These are phyloP conservation scores for Rapana venosa DNA, from an alignment of 2,888 invertebrate genomes.

Conservation along the genomic window DNA sequence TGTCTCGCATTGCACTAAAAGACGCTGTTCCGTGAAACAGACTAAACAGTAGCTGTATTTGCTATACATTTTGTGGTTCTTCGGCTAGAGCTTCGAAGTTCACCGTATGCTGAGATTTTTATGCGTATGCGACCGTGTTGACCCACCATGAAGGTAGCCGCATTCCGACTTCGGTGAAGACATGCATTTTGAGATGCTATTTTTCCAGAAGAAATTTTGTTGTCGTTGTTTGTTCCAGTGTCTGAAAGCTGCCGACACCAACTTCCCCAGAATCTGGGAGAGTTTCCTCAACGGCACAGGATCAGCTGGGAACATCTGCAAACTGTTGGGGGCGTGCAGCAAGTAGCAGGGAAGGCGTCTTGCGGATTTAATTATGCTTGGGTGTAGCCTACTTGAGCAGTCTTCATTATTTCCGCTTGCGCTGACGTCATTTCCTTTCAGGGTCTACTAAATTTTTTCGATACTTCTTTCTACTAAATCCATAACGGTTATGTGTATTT, in stretches of 20 bases:
- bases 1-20: no score
- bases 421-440: not conserved
- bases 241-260: conserved; percentile 37
- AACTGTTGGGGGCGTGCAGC: conserved; percentile 34
- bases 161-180: no score
- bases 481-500: no score
- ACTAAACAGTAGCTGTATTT: no score
- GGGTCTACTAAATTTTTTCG: not conserved
- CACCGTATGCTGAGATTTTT: no score
- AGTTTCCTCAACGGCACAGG: conserved; percentile 39
- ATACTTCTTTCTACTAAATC: no score
- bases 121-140: no score
- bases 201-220: not conserved
- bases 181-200: no score
- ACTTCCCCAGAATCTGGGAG: conserved; percentile 48
- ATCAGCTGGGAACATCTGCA: conserved; percentile 44
- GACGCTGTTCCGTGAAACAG: no score
- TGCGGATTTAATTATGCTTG: not conserved
- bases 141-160: no score
- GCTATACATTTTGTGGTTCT: no score
- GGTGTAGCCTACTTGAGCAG: not conserved
- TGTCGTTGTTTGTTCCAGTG: conserved; percentile 40
- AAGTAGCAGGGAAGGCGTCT: not conserved
- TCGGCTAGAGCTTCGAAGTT: no score
- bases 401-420: not conserved